Conservation (phyloP, 2,888 invertebrate genomes). For the Marronus borbonicus region DNA sequence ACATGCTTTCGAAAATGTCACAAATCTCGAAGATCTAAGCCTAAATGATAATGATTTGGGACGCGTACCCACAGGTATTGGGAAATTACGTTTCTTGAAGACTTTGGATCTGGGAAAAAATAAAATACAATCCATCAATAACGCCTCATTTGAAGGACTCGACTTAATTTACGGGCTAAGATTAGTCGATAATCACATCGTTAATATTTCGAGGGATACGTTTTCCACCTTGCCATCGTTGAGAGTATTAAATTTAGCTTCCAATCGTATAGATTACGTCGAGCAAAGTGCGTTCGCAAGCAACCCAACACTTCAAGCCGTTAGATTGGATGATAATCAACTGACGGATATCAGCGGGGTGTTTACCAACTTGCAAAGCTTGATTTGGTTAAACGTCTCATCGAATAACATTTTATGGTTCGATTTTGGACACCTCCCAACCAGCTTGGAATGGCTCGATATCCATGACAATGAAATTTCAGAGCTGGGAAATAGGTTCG, state of each 20-base stretch:
- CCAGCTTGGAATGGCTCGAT: slow-evolving; percentile 85
- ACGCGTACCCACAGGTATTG: slow-evolving; percentile 80
- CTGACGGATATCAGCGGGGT: slow-evolving; percentile 85
- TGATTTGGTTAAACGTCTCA: slow-evolving; percentile 87
- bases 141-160: slow-evolving; percentile 82
- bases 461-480: slow-evolving; percentile 86
- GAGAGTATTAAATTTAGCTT: slow-evolving; percentile 85
- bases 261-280: slow-evolving; percentile 84
- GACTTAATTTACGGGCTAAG: slow-evolving; percentile 83
- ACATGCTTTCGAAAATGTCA: slow-evolving; percentile 83
- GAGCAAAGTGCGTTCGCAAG: slow-evolving; percentile 85
- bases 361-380: slow-evolving; percentile 81
- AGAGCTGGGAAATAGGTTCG: slow-evolving; percentile 82
- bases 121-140: slow-evolving; percentile 80
- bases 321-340: slow-evolving; percentile 85
- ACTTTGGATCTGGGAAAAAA: slow-evolving; percentile 89
- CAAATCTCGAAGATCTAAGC: slow-evolving; percentile 84
- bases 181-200: slow-evolving; percentile 85
- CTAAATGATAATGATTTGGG: slow-evolving; percentile 82
- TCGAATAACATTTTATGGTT: slow-evolving; percentile 85
- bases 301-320: slow-evolving; percentile 82
- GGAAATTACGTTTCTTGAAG: slow-evolving; percentile 80
- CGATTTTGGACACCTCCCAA: slow-evolving; percentile 85
- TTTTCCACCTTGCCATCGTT: slow-evolving; percentile 81
- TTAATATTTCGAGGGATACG: slow-evolving; percentile 82